Evolutionary conservation across 2,888 invertebrate species (phyloP).

Genomic region (Calameuta filiformis): DNA sequence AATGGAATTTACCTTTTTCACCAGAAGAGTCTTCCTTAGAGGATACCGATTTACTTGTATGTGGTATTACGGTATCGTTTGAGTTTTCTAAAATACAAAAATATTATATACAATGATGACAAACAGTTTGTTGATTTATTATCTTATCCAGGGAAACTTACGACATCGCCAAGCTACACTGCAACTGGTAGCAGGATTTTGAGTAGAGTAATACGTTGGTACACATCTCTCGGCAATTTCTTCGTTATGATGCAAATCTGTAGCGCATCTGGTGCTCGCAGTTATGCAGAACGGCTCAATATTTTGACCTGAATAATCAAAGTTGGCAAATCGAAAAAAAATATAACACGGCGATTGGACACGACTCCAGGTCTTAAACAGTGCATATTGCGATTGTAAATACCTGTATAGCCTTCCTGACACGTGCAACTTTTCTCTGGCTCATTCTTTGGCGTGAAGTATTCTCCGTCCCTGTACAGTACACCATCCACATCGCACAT

Average conservation of each 20-base stretch:
- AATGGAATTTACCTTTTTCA: not conserved
- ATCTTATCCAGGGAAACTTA: slow-evolving; percentile 36
- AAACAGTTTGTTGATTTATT: not conserved
- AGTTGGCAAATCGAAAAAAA: not conserved
- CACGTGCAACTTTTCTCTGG: slow-evolving; percentile 42
- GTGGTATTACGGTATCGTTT: slow-evolving; percentile 26
- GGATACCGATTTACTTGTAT: not conserved
- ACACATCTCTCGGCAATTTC: slow-evolving; percentile 38
- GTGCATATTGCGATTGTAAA: not conserved
- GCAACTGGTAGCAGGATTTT: slow-evolving; percentile 38
- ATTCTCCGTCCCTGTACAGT: slow-evolving; percentile 45
- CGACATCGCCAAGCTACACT: slow-evolving; percentile 44
- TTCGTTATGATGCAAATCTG: slow-evolving; percentile 23
- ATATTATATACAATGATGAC: not conserved
- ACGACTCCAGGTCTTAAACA: no score
- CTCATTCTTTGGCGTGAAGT: slow-evolving; percentile 34
- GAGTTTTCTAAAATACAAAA: slow-evolving; percentile 35
- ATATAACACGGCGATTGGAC: not conserved
- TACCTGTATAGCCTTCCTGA: slow-evolving; percentile 37
- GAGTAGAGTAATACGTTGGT: slow-evolving; percentile 38
- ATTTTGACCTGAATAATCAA: slow-evolving; percentile 37
- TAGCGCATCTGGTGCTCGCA: slow-evolving; percentile 30
- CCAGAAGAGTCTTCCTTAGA: not conserved
- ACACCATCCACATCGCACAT: slow-evolving; percentile 48
- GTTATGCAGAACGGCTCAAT: slow-evolving; percentile 47